Base-by-base conservation (phyloP, 53 echinoderm and acorn worm genomes). In the Astropecten irregularis region DNA sequence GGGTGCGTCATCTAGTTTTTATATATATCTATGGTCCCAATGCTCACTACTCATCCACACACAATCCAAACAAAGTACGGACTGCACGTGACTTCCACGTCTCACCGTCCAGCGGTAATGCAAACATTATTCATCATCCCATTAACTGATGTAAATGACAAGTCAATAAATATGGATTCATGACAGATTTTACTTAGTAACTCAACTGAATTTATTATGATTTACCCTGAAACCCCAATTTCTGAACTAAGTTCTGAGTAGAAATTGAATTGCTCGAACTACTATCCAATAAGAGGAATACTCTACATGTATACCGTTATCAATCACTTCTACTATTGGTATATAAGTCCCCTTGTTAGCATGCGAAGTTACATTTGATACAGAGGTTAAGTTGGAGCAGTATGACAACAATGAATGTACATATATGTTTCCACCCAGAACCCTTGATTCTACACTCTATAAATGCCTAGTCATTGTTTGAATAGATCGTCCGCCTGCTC, bases 31-130 rank as follows among this genome's bases (percentile, higher is more conserved):
- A n/a, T n/a, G n/a, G n/a, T n/a, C n/a, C n/a, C n/a, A n/a, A n/a
- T n/a, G n/a, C n/a, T n/a, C n/a, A n/a, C n/a, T n/a, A n/a, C n/a
- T 81, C 87, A 53, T 87, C 82, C 9, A 82, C 2, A 48, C 81
- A 69, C 82, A 69, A 87, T 36, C 87, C 87, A 59, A 87, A 58
- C 27, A 86, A 52, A 19, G 87, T 86, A 8, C 87, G 66, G 2
- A 86, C 52, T 23, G 87, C 87, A 40, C 42, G 81, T 8, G 81
- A 81, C 28, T 34, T 26, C 87, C 81, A 16, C 70, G 60, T 35
- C 81, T 66, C 6, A 86, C 87, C 16, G n/a, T 86, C 79, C 50
- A 87, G 67, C 31, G 87, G 87, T 3, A 81, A 86, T 67, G 50
- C 60, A 76, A 26, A 86, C 86, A 27, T 48, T 38, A 37, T 40